These are phyloP conservation scores for Carollia perspicillata DNA, from an alignment of 2,113 vertebrate genomes.

Conservation along the genomic window DNA sequence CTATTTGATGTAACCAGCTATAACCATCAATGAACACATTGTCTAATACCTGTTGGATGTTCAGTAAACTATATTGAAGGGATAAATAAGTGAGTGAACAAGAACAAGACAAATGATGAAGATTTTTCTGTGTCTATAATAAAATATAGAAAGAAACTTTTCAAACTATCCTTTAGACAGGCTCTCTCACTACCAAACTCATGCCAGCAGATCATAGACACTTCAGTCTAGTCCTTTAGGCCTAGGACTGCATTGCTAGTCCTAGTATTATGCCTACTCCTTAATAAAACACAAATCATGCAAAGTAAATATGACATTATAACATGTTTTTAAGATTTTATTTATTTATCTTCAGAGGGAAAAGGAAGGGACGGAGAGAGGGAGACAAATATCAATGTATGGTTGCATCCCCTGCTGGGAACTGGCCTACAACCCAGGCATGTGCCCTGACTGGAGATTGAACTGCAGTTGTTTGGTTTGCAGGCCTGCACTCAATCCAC, in stretches of 20 bases:
- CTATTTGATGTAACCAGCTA: not conserved
- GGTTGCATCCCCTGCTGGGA: too few relatives aligned
- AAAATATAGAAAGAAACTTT: not conserved
- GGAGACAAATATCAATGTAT: too few relatives aligned
- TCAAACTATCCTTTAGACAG: not conserved
- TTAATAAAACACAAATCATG: not conserved
- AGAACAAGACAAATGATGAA: not conserved
- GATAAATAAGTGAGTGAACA: not conserved
- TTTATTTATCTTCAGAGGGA: too few relatives aligned
- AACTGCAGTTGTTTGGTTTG: too few relatives aligned
- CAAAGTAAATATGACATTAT: not conserved
- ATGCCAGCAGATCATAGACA: not conserved
- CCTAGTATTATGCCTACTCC: not conserved
- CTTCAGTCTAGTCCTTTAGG: not conserved
- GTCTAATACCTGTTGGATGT: not conserved
- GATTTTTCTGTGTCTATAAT: not conserved
- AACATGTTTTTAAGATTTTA: too few relatives aligned
- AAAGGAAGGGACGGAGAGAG: too few relatives aligned
- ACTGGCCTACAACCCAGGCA: too few relatives aligned
- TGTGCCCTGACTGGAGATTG: too few relatives aligned
- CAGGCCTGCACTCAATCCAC: too few relatives aligned
- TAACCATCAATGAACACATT: not conserved
- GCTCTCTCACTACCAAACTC: not conserved
- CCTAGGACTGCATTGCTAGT: not conserved
- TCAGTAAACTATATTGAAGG: not conserved